A percentile compares a stretch with the other conserved stretches of the same genome.
Conservation (phyloP, 2,113 vertebrate species). For the Onychorhynchus coronatus region DNA sequence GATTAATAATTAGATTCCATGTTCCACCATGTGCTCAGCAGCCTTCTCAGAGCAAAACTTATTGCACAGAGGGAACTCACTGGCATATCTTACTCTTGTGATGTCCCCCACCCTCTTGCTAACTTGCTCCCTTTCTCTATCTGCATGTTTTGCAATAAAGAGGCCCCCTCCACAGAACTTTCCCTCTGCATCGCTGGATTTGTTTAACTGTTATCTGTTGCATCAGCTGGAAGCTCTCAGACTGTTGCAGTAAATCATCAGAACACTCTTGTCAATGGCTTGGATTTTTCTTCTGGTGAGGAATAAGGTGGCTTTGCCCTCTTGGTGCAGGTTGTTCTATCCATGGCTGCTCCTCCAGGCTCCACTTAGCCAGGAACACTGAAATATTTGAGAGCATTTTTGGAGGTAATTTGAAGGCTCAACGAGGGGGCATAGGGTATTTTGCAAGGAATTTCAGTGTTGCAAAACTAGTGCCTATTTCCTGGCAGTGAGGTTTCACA, state of each 20-base stretch:
- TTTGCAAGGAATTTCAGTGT: slow-evolving; percentile 2
- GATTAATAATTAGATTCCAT: neutral
- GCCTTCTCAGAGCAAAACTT: neutral
- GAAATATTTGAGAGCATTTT: neutral
- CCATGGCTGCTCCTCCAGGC: too few relatives aligned
- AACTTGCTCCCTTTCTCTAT: slow-evolving; percentile 3
- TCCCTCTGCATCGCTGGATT: neutral
- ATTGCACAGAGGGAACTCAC: neutral
- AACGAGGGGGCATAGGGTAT: neutral
- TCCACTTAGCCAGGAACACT: neutral
- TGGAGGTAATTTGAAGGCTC: neutral
- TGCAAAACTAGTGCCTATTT: neutral
- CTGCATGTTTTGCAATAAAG: slow-evolving; percentile 25
- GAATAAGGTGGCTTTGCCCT: neutral
- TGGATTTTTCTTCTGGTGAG: neutral
- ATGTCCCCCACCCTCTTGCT: neutral
- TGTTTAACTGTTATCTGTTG: neutral
- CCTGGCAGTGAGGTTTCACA: neutral
- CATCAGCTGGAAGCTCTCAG: neutral
- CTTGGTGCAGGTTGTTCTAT: neutral
- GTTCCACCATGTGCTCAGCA: neutral
- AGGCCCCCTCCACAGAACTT: neutral
- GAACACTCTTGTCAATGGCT: neutral
- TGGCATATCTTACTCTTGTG: neutral
- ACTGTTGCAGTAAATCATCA: neutral